Evolutionary conservation across 2,113 vertebrate species (phyloP).

Genomic region (Talpa occidentalis): DNA sequence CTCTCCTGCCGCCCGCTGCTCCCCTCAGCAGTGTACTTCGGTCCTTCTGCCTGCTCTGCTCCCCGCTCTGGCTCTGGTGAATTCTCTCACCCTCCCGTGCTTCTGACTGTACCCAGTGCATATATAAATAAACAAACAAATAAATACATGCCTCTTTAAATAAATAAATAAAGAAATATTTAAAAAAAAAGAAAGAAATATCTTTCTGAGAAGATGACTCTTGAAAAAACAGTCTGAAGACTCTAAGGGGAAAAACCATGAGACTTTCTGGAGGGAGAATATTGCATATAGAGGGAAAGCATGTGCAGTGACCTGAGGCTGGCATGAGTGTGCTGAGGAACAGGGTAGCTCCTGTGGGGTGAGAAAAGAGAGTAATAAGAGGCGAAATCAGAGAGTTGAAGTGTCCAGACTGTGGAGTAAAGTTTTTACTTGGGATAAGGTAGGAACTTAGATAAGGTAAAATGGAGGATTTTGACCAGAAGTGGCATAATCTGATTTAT

Average conservation of each 20-base stretch:
- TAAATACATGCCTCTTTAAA: too few species aligned
- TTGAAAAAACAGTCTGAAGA: background rate
- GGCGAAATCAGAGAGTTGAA: background rate
- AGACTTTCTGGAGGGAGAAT: background rate
- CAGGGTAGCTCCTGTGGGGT: background rate
- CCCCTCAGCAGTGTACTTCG: too few species aligned
- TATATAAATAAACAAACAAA: too few species aligned
- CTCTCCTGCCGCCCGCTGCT: too few species aligned
- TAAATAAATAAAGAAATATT: too few species aligned
- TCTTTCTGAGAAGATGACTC: background rate
- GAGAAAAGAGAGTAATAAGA: background rate
- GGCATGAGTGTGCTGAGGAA: background rate
- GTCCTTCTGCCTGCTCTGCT: too few species aligned
- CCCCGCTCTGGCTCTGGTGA: too few species aligned
- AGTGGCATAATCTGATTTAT: background rate
- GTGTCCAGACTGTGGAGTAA: background rate
- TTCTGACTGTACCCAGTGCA: too few species aligned
- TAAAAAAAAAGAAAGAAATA: too few species aligned
- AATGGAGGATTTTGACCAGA: background rate
- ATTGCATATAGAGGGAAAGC: background rate
- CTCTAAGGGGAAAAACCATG: background rate
- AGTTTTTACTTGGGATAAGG: background rate
- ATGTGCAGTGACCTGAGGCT: background rate
- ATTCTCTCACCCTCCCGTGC: too few species aligned
- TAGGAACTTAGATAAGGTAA: background rate